Evolutionary conservation across 2,888 invertebrate species (phyloP).

Genomic region (Macrosiphum euphorbiae): DNA sequence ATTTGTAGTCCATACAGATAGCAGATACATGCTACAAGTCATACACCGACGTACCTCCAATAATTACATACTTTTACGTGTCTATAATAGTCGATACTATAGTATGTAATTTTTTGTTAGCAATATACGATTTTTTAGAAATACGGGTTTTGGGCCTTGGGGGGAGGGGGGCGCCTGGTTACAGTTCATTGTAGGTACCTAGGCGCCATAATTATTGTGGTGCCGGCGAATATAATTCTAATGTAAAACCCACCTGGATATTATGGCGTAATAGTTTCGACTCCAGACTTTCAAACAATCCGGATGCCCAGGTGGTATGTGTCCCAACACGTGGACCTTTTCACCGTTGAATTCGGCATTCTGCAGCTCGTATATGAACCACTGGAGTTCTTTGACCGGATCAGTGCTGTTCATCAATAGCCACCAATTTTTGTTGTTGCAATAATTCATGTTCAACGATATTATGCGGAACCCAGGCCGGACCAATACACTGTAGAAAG

Average conservation of each 20-base stretch:
- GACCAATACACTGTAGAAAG: slow-evolving; percentile 92
- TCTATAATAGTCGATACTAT: too few relatives aligned
- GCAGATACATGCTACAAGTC: too few relatives aligned
- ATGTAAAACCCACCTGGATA: slow-evolving; percentile 75
- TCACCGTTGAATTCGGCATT: slow-evolving; percentile 93
- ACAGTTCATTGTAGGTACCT: neutral
- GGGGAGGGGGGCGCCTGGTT: too few relatives aligned
- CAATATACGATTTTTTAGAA: too few relatives aligned
- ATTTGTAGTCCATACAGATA: too few relatives aligned
- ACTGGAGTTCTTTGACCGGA: slow-evolving; percentile 93
- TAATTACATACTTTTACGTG: too few relatives aligned
- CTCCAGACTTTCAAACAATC: slow-evolving; percentile 97
- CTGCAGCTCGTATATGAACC: slow-evolving; percentile 94
- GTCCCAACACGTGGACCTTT: slow-evolving; percentile 96
- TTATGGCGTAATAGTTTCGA: slow-evolving; percentile 90
- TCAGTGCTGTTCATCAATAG: slow-evolving; percentile 93
- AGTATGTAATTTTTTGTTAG: too few relatives aligned
- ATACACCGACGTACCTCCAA: too few relatives aligned
- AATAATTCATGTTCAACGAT: slow-evolving; percentile 97
- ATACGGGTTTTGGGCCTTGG: too few relatives aligned
- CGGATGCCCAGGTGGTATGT: slow-evolving; percentile 94
- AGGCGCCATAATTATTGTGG: neutral
- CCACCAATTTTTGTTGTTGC: slow-evolving; percentile 98
- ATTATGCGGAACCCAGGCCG: slow-evolving; percentile 91
- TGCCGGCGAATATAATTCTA: neutral